phyloP scores from a whole-genome alignment of 1,140 invertebrate species.

The Trypoxylus dichotomus region DNA sequence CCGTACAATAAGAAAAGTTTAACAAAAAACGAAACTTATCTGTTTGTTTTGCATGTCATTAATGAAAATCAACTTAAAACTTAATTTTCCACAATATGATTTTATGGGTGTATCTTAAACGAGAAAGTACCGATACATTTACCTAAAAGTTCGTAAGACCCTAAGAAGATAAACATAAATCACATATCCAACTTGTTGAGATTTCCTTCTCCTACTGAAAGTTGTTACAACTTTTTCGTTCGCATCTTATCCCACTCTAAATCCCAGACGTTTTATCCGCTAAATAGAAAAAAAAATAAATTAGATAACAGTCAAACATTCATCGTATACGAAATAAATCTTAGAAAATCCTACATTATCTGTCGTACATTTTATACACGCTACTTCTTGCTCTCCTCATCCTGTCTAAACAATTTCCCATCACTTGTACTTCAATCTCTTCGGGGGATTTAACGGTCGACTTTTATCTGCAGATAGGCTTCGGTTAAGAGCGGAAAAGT shows the following conservation, averaged over 20 bases:
- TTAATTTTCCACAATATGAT: too few relatives aligned
- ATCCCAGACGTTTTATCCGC: neutral
- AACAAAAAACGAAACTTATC: too few relatives aligned
- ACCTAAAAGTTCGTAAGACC: neutral
- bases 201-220: neutral
- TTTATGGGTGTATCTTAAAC: too few relatives aligned
- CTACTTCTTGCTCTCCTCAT: neutral
- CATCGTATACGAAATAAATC: neutral
- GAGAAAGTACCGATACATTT: neutral
- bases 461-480: neutral
- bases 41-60: too few relatives aligned
- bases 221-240: neutral
- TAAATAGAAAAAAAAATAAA: constrained; percentile 4
- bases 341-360: neutral
- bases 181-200: neutral
- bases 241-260: neutral
- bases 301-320: neutral
- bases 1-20: too few relatives aligned
- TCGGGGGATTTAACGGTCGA: neutral
- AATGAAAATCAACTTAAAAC: too few relatives aligned
- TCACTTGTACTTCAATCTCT: neutral
- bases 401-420: constrained; percentile 1
- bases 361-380: neutral
- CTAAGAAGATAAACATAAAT: neutral
- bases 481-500: neutral